These are phyloP conservation scores for Rotaria socialis DNA, from an alignment of 2,888 invertebrate species.

Conservation along the genomic window DNA sequence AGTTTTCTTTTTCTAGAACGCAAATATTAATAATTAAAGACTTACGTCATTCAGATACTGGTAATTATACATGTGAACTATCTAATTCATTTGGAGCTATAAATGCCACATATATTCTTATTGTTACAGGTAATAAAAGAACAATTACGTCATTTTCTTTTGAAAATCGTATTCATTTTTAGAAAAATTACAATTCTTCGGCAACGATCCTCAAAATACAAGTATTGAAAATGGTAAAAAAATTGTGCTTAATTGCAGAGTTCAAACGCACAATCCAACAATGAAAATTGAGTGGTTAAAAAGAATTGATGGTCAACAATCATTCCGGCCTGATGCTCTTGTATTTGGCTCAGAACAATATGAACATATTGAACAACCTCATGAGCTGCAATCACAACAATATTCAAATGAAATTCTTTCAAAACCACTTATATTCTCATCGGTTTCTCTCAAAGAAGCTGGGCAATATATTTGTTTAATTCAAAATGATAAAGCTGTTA, in stretches of 20 bases:
- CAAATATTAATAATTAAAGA: slow-evolving; percentile 31
- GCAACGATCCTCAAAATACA: slow-evolving; percentile 12
- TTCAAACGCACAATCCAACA: slow-evolving; percentile 1
- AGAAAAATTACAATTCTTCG: slow-evolving; percentile 24
- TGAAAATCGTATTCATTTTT: not conserved
- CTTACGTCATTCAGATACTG: slow-evolving; percentile 20
- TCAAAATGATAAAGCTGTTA: not conserved
- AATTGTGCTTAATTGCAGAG: not conserved
- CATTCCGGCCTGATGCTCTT: not conserved
- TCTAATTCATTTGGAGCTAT: slow-evolving; percentile 11
- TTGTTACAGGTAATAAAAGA: not conserved
- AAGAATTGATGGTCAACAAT: not conserved
- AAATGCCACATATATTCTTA: slow-evolving; percentile 11
- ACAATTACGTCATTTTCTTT: not conserved
- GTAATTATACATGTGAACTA: slow-evolving; percentile 32
- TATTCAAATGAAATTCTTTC: not conserved
- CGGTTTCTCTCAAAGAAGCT: not conserved
- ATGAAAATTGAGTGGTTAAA: slow-evolving; percentile 10
- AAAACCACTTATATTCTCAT: not conserved
- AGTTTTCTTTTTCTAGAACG: not conserved
- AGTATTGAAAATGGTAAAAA: not conserved
- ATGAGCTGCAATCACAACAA: not conserved
- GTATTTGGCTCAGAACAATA: slow-evolving; percentile 30
- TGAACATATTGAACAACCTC: not conserved
- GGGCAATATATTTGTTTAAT: slow-evolving; percentile 25